Base-by-base conservation (phyloP, 2,797 vertebrate species). In the Bradypodion pumilum region DNA sequence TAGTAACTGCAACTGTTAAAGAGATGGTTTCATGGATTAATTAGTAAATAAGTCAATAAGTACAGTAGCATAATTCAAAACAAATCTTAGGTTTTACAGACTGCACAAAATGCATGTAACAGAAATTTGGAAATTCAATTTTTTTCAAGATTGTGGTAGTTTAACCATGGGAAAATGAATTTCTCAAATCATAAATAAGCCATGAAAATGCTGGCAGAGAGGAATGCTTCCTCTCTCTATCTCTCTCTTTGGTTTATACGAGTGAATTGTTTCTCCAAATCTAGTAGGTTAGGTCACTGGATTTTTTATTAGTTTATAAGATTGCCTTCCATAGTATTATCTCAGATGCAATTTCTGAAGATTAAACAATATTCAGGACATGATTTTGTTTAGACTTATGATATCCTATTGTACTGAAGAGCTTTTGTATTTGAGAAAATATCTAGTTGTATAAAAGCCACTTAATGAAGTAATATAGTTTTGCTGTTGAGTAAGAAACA, bases 21-120 rank as follows among this genome's bases (percentile, higher is more conserved):
- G 68, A 72, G 10, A 49, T 77, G 60, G 56, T 86, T 68, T 75
- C 74, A 29, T 46, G 76, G 37, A 83, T 81, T 91, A 5, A 66
- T 77, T 84, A 69, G 8, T 82, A 83, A 92, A 86, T 87, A 65
- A 89, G 56, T 85, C 81, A 27, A 77, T 82, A 29, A 49, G 35
- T 25, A 84, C 44, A 37, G 29, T 81, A n/a, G 77, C 29, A 83
- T 37, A 90, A 66, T 74, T 83, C 60, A 63, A 62, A 0, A 1
- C 72, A 82, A 59, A 32, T 74, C 37, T 35, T 35, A 82, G 37
- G 81, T 15, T 68, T 77, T 85, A 52, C 2, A 42, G 23, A 10
- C 46, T 86, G 78, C 81, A 23, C 60, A 68, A 83, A 76, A 89
- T 25, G 63, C n/a, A 44, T 62, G 42, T 75, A 80, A 73, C 7